A percentile compares a stretch with the other conserved stretches of the same genome.
Conservation (phyloP, 2,113 vertebrate species). For the Miniopterus natalensis region DNA sequence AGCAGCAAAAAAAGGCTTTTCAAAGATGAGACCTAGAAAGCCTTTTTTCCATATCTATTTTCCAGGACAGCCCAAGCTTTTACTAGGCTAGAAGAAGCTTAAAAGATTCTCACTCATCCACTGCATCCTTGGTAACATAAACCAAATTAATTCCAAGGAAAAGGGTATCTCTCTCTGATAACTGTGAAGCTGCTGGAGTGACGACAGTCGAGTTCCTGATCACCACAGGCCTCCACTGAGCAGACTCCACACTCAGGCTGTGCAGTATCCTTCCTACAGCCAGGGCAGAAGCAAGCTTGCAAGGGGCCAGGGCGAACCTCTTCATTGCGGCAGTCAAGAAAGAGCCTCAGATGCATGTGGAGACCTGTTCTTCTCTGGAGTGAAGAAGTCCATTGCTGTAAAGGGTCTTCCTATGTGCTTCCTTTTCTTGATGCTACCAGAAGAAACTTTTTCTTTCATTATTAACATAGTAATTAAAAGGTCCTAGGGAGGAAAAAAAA, state of each 20-base stretch:
- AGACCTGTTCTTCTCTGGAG: not conserved
- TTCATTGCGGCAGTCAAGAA: not conserved
- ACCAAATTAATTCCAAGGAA: not conserved
- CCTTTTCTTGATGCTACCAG: not conserved
- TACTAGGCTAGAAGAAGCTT: not conserved
- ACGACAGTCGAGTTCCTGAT: not conserved
- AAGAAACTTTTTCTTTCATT: not conserved
- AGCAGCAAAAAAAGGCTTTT: not conserved
- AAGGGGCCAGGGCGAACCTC: not conserved
- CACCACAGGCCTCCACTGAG: not conserved
- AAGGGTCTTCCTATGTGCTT: not conserved
- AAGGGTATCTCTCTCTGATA: not conserved
- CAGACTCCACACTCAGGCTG: not conserved
- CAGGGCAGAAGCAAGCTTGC: not conserved
- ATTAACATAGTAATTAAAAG: not conserved
- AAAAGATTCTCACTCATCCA: not conserved
- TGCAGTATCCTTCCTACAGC: not conserved
- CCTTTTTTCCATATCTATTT: conserved; percentile 34
- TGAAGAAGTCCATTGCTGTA: not conserved
- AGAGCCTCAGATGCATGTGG: not conserved
- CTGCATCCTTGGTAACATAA: not conserved
- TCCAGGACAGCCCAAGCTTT: conserved; percentile 31
- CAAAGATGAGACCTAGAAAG: not conserved
- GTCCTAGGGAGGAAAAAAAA: not conserved
- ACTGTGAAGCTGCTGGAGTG: not conserved